These are phyloP conservation scores for Psittacula derbiana DNA, from an alignment of 2,797 vertebrate genomes.

Conservation along the genomic window DNA sequence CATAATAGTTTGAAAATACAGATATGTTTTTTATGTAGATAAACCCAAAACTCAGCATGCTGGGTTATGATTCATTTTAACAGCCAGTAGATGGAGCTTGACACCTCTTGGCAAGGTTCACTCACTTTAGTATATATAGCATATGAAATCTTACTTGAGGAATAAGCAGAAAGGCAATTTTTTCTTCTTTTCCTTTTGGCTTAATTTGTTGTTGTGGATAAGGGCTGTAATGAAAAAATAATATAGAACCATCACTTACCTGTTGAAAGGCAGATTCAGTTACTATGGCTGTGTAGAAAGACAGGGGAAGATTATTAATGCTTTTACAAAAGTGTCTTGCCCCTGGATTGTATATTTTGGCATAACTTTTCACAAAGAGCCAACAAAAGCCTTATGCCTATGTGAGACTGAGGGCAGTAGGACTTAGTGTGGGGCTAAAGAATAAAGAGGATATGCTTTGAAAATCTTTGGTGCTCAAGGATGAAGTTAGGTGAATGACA, in stretches of 20 bases:
- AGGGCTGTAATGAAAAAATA: neutral
- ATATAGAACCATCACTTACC: neutral
- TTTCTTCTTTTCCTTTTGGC: neutral
- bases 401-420: neutral
- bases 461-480: neutral
- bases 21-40: neutral
- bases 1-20: neutral
- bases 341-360: neutral
- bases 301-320: neutral
- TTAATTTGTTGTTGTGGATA: neutral
- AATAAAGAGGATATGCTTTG: neutral
- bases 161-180: neutral
- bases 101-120: neutral
- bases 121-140: neutral
- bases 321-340: neutral
- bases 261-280: neutral
- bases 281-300: neutral
- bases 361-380: neutral
- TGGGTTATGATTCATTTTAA: neutral
- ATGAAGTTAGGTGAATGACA: neutral
- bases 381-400: neutral
- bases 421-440: neutral
- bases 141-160: neutral
- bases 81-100: conserved; percentile 56
- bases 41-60: neutral